phyloP scores from a whole-genome alignment of 2,797 vertebrate genomes.

The Enteromius afrohamiltoni region DNA sequence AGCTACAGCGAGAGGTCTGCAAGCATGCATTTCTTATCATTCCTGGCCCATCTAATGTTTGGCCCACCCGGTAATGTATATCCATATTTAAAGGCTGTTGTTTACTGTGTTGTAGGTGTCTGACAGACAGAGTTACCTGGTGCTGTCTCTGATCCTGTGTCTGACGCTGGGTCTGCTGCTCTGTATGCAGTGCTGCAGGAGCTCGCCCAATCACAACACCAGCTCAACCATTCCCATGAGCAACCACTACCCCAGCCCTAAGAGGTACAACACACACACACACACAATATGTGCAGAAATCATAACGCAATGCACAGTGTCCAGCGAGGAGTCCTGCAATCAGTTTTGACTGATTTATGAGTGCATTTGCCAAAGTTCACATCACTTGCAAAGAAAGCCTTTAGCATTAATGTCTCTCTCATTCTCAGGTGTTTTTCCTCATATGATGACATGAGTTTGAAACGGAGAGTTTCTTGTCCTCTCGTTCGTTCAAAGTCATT shows the following conservation, averaged over 20 bases:
- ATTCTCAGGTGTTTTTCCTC: conserved; percentile 92
- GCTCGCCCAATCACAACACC: conserved; percentile 73
- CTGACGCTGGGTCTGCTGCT: conserved; percentile 87
- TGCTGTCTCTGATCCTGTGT: conserved; percentile 89
- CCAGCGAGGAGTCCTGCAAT: background rate
- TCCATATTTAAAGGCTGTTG: background rate
- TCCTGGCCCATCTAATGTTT: background rate
- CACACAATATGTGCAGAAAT: background rate
- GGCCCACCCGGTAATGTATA: background rate
- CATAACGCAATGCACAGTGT: background rate
- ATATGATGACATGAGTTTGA: conserved; percentile 97
- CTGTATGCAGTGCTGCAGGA: conserved; percentile 90
- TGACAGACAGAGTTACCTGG: conserved; percentile 92
- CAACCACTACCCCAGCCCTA: conserved; percentile 95
- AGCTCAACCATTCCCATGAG: conserved; percentile 84
- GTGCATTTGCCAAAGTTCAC: background rate
- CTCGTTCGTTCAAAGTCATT: conserved; percentile 96
- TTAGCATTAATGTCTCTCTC: conserved; percentile 11
- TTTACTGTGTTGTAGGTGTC: conserved; percentile 81
- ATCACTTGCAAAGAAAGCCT: background rate
- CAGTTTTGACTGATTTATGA: background rate
- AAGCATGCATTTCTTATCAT: background rate
- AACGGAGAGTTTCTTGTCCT: conserved; percentile 91
- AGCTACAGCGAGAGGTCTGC: conserved; percentile 89
- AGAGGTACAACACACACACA: conserved; percentile 80